A percentile compares a stretch with the other conserved stretches of the same genome.
Conservation (phyloP, 2,797 vertebrate species). For the Molossus alvarezi region DNA sequence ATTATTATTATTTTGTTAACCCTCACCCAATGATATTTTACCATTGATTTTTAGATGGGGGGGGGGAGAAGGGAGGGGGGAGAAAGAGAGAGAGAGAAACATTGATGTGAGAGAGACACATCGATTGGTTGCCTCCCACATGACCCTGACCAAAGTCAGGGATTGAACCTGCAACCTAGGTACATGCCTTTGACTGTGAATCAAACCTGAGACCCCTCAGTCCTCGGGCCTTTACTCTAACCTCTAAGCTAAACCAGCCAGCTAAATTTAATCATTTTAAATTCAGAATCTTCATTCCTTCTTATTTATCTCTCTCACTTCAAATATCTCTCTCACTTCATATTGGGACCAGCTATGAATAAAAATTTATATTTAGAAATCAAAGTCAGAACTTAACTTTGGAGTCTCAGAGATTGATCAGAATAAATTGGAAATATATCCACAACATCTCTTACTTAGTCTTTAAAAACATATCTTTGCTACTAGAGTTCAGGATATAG, state of each 20-base stretch:
- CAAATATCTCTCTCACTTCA: not conserved
- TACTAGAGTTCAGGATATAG: not conserved
- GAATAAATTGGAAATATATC: not conserved
- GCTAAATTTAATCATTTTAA: not conserved
- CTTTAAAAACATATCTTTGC: not conserved
- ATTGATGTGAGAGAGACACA: too few relatives aligned
- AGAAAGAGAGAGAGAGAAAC: too few relatives aligned
- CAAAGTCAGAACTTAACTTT: slow-evolving; percentile 44
- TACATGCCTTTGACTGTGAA: too few relatives aligned
- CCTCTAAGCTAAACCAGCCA: not conserved
- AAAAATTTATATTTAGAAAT: not conserved
- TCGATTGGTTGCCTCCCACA: too few relatives aligned
- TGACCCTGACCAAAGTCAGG: too few relatives aligned
- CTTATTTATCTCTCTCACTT: not conserved
- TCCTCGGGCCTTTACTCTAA: too few relatives aligned
- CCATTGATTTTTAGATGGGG: too few relatives aligned
- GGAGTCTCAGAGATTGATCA: not conserved
- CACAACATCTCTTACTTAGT: not conserved
- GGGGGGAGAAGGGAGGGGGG: too few relatives aligned
- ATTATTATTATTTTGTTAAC: not conserved
- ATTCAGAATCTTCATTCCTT: not conserved
- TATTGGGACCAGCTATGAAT: not conserved
- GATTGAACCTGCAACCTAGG: too few relatives aligned
- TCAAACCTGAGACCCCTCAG: too few relatives aligned
- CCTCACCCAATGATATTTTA: too few relatives aligned